Conservation (phyloP, 2,888 invertebrate genomes). For the Pristionchus japonicus region DNA sequence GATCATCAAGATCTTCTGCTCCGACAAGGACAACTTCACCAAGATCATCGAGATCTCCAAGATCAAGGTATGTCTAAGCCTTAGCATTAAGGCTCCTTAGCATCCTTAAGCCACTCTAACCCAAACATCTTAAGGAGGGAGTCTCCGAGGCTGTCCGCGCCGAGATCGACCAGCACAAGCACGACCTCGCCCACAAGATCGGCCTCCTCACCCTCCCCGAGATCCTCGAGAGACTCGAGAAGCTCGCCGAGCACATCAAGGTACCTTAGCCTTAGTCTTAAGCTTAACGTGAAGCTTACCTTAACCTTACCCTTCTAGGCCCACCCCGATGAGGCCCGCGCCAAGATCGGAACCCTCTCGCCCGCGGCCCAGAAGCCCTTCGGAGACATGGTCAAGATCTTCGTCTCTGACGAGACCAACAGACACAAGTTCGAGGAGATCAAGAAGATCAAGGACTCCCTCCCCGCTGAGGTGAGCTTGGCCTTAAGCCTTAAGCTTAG, state of each 20-base stretch:
- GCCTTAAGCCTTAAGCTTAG: too few species aligned
- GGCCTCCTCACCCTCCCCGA: neutral
- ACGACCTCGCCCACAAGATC: conserved; percentile 10
- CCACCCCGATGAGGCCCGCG: conserved; percentile 8
- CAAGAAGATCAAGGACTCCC: neutral
- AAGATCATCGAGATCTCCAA: neutral
- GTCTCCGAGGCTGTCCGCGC: neutral
- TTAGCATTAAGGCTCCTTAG: too few species aligned
- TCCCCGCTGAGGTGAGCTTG: neutral
- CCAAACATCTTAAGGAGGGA: too few species aligned
- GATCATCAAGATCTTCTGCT: conserved; percentile 19
- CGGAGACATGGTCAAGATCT: conserved; percentile 7
- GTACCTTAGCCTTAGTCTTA: neutral
- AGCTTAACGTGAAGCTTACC: neutral
- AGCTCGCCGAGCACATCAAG: conserved; percentile 28
- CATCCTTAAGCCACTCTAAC: too few species aligned
- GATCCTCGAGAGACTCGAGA: conserved; percentile 24
- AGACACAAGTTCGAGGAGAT: neutral
- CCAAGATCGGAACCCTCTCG: neutral
- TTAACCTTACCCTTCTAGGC: neutral
- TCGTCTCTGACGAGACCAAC: neutral
- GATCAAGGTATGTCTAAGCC: too few species aligned
- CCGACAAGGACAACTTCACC: conserved; percentile 9
- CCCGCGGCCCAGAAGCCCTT: conserved; percentile 10
- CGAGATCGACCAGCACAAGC: neutral